Evolutionary conservation across 2,888 invertebrate genomes (phyloP).

Genomic region (Drosophila crucigera): DNA sequence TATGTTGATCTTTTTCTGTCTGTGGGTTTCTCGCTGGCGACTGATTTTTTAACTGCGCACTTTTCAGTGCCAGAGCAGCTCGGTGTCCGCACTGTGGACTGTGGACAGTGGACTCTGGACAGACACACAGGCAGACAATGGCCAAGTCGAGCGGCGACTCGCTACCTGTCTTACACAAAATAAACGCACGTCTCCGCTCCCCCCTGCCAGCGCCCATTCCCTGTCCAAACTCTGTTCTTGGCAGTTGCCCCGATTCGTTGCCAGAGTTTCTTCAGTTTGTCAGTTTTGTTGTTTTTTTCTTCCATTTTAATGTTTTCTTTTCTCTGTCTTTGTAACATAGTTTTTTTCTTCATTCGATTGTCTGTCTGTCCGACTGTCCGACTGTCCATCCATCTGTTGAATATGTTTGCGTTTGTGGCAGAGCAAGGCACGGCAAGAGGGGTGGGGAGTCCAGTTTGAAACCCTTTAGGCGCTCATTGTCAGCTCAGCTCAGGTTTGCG

Average conservation of each 20-base stretch:
- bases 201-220: neutral
- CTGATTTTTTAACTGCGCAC: constrained; percentile 74
- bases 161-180: constrained; percentile 81
- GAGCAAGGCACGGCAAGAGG: neutral
- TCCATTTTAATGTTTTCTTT: constrained; percentile 62
- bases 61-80: constrained; percentile 49
- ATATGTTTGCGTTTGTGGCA: constrained; percentile 29
- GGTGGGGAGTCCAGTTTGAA: constrained; percentile 57
- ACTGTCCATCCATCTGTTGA: constrained; percentile 51
- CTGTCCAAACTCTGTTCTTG: constrained; percentile 28
- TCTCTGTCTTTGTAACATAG: constrained; percentile 70
- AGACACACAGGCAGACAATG: constrained; percentile 54
- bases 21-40: constrained; percentile 49
- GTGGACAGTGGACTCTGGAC: constrained; percentile 2
- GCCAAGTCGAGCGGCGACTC: constrained; percentile 62
- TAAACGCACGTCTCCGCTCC: constrained; percentile 70
- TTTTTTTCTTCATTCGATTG: constrained; percentile 51
- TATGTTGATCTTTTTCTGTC: constrained; percentile 75
- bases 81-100: constrained; percentile 19
- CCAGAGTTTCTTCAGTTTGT: constrained; percentile 48
- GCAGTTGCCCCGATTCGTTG: constrained; percentile 61
- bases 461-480: constrained; percentile 78
- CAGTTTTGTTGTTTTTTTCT: constrained; percentile 49
- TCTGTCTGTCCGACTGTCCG: neutral
- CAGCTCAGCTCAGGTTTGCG: constrained; percentile 63